Conservation (phyloP, 2,888 invertebrate genomes). For the Galerucella pusilla region DNA sequence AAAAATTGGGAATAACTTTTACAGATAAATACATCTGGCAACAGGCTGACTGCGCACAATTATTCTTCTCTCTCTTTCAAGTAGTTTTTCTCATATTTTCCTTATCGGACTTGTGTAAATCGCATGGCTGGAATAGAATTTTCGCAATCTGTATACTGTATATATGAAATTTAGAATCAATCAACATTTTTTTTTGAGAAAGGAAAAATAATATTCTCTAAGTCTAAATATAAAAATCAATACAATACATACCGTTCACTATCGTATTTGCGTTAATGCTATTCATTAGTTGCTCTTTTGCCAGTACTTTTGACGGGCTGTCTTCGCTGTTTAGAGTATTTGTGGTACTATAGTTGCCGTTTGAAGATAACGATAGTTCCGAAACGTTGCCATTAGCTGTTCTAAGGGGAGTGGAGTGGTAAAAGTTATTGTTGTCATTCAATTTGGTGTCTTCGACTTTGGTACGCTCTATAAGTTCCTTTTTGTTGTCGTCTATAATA, state of each 20-base stretch:
- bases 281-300: constrained; percentile 62
- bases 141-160: not conserved
- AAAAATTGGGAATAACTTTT: too few species aligned
- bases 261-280: constrained; percentile 61
- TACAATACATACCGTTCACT: constrained; percentile 29
- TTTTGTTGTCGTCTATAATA: constrained; percentile 49
- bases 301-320: constrained; percentile 55
- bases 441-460: constrained; percentile 46
- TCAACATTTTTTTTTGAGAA: too few species aligned
- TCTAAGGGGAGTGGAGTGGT: constrained; percentile 65
- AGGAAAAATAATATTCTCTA: too few species aligned
- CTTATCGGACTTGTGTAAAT: too few species aligned
- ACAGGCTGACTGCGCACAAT: too few species aligned
- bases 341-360: constrained; percentile 55
- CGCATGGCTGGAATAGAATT: too few species aligned
- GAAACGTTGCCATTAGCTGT: constrained; percentile 63
- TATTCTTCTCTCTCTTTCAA: too few species aligned
- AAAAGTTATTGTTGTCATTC: constrained; percentile 61
- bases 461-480: constrained; percentile 41
- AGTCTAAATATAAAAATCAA: not conserved
- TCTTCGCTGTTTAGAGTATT: constrained; percentile 47
- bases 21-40: too few species aligned
- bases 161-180: too few species aligned
- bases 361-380: constrained; percentile 65
- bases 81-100: too few species aligned